Conservation (phyloP, 2,113 vertebrate species). For the Cyprinodon brontotheroides region DNA sequence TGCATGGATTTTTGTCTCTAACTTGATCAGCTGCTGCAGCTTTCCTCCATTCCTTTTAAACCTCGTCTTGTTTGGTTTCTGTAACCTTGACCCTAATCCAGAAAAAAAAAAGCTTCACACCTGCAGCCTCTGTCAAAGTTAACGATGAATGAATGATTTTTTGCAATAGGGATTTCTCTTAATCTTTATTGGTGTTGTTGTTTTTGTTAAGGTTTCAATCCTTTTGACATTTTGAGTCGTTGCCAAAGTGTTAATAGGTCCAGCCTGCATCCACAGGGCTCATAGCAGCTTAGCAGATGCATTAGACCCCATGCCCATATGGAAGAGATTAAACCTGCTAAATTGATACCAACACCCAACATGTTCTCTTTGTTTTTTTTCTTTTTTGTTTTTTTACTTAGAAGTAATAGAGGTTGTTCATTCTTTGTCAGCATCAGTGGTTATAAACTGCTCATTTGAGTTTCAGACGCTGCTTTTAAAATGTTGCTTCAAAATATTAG, state of each 20-base stretch:
- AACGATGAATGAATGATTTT: not conserved
- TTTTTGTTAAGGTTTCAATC: conserved; percentile 41
- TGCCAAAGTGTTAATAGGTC: conserved; percentile 59
- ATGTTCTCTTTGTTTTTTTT: conserved; percentile 28
- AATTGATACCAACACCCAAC: conserved; percentile 51
- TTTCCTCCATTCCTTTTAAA: conserved; percentile 22
- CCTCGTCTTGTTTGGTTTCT: conserved; percentile 38
- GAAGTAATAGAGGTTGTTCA: conserved; percentile 1
- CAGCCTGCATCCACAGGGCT: conserved; percentile 59
- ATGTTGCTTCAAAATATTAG: not conserved
- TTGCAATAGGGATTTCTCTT: not conserved
- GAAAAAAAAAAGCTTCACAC: not conserved
- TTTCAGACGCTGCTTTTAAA: not conserved
- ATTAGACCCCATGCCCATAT: conserved; percentile 69
- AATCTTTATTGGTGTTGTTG: not conserved
- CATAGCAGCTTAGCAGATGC: conserved; percentile 71
- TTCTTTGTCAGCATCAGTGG: conserved; percentile 5
- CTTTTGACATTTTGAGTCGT: conserved; percentile 36
- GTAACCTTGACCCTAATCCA: conserved; percentile 55
- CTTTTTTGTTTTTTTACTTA: conserved; percentile 30
- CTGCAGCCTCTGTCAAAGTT: conserved; percentile 26
- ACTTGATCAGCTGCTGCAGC: conserved; percentile 52
- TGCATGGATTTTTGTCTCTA: conserved; percentile 41
- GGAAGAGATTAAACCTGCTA: conserved; percentile 73
- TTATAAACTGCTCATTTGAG: not conserved